Evolutionary conservation across 2,797 vertebrate species (phyloP).

Genomic region (Apogon talboti): DNA sequence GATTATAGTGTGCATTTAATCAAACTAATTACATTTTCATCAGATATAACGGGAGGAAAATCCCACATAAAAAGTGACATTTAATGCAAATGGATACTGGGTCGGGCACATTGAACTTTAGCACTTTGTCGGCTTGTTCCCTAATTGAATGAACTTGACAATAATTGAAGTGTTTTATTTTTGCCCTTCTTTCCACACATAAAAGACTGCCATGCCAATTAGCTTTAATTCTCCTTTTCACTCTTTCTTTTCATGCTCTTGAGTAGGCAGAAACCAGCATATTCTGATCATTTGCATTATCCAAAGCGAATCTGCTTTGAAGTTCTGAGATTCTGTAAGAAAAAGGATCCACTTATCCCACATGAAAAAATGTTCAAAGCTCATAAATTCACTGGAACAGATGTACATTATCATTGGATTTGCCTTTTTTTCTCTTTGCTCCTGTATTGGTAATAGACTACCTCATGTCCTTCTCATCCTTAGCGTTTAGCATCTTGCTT

Average conservation of each 20-base stretch:
- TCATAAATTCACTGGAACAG: constrained; percentile 98
- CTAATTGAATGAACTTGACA: constrained; percentile 82
- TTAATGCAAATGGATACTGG: constrained; percentile 49
- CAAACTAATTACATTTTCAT: constrained; percentile 66
- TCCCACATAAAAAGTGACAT: constrained; percentile 58
- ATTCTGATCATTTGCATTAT: constrained; percentile 99
- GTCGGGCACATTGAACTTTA: constrained; percentile 68
- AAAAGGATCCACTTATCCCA: constrained; percentile 96
- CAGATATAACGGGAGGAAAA: constrained; percentile 51
- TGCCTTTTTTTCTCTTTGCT: constrained; percentile 89
- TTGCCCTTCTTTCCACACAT: constrained; percentile 86
- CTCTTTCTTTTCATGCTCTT: constrained; percentile 87
- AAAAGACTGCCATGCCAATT: constrained; percentile 95
- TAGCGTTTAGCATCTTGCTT: constrained; percentile 91
- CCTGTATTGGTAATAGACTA: constrained; percentile 93
- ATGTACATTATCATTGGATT: constrained; percentile 99
- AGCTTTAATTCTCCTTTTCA: constrained; percentile 87
- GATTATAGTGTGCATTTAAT: constrained; percentile 63
- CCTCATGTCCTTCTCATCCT: constrained; percentile 89
- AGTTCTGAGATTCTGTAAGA: constrained; percentile 97
- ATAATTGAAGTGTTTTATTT: constrained; percentile 83
- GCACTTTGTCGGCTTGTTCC: constrained; percentile 70
- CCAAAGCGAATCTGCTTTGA: constrained; percentile 97
- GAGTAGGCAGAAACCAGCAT: constrained; percentile 81
- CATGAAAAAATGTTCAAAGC: constrained; percentile 98